Evolutionary conservation across 2,888 invertebrate genomes (phyloP).

Genomic region (Calameuta idolon): DNA sequence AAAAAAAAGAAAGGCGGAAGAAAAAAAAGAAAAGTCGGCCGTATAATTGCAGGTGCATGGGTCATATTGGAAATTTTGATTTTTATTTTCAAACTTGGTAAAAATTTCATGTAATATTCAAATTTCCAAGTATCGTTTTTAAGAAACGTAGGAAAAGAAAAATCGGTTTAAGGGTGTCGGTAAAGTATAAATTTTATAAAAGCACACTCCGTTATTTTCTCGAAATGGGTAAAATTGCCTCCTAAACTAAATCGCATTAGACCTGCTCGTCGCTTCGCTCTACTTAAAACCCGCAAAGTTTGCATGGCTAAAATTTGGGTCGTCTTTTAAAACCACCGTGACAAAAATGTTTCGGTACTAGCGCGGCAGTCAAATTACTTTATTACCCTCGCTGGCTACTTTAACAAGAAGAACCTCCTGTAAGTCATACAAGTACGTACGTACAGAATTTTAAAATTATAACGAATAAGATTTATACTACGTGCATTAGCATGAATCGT

Average conservation of each 20-base stretch:
- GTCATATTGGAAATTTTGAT: background rate
- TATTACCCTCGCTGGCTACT: conserved; percentile 43
- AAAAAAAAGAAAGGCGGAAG: conserved; percentile 19
- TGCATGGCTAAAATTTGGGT: conserved; percentile 1
- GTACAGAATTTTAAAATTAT: background rate
- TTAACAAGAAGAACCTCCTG: conserved; percentile 7
- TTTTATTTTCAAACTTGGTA: background rate
- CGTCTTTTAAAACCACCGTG: conserved; percentile 40
- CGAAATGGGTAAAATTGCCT: background rate
- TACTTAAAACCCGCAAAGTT: conserved; percentile 1
- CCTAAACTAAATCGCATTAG: background rate
- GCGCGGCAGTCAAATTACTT: conserved; percentile 43
- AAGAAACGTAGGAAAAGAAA: background rate
- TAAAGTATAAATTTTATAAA: background rate
- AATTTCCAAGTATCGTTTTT: background rate
- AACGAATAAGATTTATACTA: background rate
- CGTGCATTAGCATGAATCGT: background rate
- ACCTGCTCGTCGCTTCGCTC: background rate
- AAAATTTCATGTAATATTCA: background rate
- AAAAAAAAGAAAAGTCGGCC: background rate
- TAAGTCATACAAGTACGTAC: background rate
- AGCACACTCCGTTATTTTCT: background rate
- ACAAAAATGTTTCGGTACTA: conserved; percentile 43
- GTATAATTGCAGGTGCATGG: background rate
- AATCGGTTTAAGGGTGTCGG: background rate